phyloP scores from a whole-genome alignment of 2,113 vertebrate species.

The Takifugu bimaculatus region DNA sequence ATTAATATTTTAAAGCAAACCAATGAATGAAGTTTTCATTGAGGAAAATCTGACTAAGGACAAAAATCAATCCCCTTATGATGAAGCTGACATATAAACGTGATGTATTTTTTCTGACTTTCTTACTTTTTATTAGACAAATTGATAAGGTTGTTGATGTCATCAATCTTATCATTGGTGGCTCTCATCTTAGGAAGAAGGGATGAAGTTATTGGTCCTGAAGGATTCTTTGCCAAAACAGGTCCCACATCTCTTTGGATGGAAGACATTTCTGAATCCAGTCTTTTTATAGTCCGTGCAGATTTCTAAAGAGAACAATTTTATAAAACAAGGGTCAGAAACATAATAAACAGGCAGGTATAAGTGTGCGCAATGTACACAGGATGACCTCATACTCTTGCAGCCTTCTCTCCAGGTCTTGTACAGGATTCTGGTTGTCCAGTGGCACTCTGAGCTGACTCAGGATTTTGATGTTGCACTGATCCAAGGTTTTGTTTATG shows the following conservation, averaged over 20 bases:
- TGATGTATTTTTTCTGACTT: neutral
- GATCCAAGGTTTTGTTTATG: constrained; percentile 69
- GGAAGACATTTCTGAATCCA: constrained; percentile 79
- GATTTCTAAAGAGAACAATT: constrained; percentile 68
- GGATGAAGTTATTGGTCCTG: constrained; percentile 69
- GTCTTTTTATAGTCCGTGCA: constrained; percentile 66
- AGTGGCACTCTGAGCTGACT: constrained; percentile 74
- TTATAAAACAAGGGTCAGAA: neutral
- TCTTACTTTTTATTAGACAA: constrained; percentile 89
- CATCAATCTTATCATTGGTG: constrained; percentile 80
- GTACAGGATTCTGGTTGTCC: constrained; percentile 66
- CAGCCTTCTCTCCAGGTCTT: constrained; percentile 76
- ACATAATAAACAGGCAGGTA: neutral
- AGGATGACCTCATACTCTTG: constrained; percentile 77
- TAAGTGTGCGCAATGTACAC: neutral
- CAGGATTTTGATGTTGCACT: constrained; percentile 73
- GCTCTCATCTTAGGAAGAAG: constrained; percentile 77
- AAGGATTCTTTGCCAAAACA: constrained; percentile 75
- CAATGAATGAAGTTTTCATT: too few relatives aligned
- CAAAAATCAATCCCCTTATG: too few relatives aligned
- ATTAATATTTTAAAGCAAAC: too few relatives aligned
- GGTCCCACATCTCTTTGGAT: constrained; percentile 81
- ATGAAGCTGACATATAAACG: neutral
- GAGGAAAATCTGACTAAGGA: too few relatives aligned
- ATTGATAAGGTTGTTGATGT: constrained; percentile 75